Base-by-base conservation (phyloP, 2,888 invertebrate genomes). In the Lasiommata megera region DNA sequence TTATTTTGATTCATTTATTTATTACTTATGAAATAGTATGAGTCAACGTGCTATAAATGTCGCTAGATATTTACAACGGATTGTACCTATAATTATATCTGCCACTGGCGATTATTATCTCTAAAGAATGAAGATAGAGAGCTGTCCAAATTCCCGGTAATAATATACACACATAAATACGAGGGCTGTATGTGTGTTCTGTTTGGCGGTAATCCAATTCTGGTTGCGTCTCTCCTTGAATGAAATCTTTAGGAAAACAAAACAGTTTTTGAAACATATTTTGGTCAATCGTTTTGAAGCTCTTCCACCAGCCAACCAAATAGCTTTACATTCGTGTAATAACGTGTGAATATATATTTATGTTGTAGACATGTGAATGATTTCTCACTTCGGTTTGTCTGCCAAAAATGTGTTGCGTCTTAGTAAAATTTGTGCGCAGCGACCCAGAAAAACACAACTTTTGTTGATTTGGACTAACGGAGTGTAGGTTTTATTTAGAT, bases 401-500 rank as follows among this genome's bases (percentile, higher is more conserved):
- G 89, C 89, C 89, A 90, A 87, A 46, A 78, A 77, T 73, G 67
- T 84, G 80, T 70, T 83, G 80, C 87, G 79, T 69, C 68, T 64
- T 70, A 74, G 72, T 62, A 67, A 78, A 74, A 79, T 69, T 66
- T 60, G 61, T 62, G 71, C 72, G 72, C 65, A 71, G 67, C 68
- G 54, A 51, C 44, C 61, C 62, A 57, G 54, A 54, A 61, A 58
- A 37, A 47, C 28, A 41, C 40, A 55, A 56, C 47, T 58, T 56
- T 54, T 47, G 16, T 38, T 34, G 18, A 38, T 38, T n/a, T 36
- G 12, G 37, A 37, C 6, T 37, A 37, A 37, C 23, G 11, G 0
- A 14, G 29, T 18, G 18, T 41, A 41, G 14, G 14, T 44, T 31
- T 29, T 9, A 46, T 31, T 11, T 9, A 28, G 28, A 12, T 43